Evolutionary conservation across 2,888 invertebrate species (phyloP).

Genomic region (Nemapogon koenigi): DNA sequence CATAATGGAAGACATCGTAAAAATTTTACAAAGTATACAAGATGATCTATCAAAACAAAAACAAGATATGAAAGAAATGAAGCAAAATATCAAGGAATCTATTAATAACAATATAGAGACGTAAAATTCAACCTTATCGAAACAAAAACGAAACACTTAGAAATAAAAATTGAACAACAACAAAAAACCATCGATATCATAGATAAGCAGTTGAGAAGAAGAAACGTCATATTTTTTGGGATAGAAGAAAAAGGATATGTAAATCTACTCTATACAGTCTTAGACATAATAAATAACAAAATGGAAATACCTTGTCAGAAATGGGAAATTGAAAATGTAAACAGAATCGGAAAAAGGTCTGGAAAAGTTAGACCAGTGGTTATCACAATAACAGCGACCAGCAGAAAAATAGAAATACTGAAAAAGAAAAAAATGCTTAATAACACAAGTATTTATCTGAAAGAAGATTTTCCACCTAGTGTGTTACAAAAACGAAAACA

Average conservation of each 20-base stretch:
- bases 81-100: too few species aligned
- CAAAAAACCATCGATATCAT: background rate
- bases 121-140: background rate
- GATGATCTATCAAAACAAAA: background rate
- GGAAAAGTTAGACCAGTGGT: conserved; percentile 10
- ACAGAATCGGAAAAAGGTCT: too few species aligned
- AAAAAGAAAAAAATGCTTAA: conserved; percentile 15
- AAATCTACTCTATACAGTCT: background rate
- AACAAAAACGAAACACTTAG: background rate
- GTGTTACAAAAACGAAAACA: conserved; percentile 19
- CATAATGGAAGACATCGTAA: background rate
- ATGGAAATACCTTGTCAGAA: background rate
- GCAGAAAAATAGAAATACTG: conserved; percentile 18
- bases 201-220: background rate
- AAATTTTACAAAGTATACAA: background rate
- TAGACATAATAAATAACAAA: background rate
- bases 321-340: background rate
- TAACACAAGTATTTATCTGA: conserved; percentile 15
- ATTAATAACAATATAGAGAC: background rate
- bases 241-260: background rate
- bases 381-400: conserved; percentile 14
- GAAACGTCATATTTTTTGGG: too few species aligned
- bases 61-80: too few species aligned
- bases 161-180: background rate
- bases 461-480: conserved; percentile 18